These are phyloP conservation scores for Hypsopygia costalis DNA, from an alignment of 2,888 invertebrate genomes.

Conservation along the genomic window DNA sequence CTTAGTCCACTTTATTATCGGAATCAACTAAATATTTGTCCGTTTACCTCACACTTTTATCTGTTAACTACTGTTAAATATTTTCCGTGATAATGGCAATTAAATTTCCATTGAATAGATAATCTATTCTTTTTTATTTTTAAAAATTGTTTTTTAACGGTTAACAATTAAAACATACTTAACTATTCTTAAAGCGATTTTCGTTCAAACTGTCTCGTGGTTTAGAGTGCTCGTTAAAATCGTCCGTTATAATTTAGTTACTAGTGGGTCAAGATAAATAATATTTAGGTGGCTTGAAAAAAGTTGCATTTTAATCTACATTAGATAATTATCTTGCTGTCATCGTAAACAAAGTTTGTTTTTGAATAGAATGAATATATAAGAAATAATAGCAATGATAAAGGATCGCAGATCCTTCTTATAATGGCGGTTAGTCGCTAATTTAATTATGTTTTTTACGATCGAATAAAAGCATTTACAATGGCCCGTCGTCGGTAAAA, in stretches of 20 bases:
- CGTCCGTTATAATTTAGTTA: too few species aligned
- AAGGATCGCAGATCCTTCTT: slow-evolving; percentile 4
- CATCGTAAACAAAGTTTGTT: too few species aligned
- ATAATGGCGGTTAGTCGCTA: slow-evolving; percentile 8
- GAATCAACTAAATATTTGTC: background rate
- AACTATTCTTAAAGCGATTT: too few species aligned
- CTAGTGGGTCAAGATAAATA: too few species aligned
- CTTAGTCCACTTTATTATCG: too few species aligned
- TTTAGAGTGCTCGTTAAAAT: too few species aligned
- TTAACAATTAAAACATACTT: too few species aligned
- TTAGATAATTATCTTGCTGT: too few species aligned
- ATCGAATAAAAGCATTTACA: slow-evolving; percentile 10
- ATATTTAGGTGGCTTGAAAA: too few species aligned
- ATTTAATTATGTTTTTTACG: slow-evolving; percentile 15
- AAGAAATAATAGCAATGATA: slow-evolving; percentile 1
- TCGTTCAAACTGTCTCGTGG: too few species aligned
- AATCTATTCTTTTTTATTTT: background rate
- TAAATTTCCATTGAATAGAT: background rate
- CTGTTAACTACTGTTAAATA: background rate
- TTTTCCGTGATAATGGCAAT: background rate
- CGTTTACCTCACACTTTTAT: background rate
- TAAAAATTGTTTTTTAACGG: background rate
- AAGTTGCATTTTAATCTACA: too few species aligned
- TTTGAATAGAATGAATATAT: too few species aligned
- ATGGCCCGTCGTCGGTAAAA: slow-evolving; percentile 4